Percentiles rank a stretch among this genome's conserved stretches.
Conservation (phyloP, 2,797 vertebrate species). For the Gobio occitaniae region DNA sequence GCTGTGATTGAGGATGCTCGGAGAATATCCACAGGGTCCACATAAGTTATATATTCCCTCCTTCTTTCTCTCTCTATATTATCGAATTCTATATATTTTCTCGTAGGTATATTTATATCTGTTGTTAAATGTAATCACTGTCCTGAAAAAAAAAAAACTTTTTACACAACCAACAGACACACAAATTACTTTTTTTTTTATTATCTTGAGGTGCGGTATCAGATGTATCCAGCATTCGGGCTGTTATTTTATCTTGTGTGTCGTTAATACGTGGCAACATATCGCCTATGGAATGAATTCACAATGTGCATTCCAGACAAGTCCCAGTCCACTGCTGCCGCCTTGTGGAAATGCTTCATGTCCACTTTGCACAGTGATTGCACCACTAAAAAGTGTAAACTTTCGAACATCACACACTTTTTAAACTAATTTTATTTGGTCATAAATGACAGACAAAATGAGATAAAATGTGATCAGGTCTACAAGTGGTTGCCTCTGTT, state of each 20-base stretch:
- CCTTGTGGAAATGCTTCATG: background rate
- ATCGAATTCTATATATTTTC: background rate
- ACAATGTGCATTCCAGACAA: background rate
- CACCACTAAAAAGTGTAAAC: background rate
- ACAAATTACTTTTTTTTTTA: background rate
- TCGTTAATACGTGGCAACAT: background rate
- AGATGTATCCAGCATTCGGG: background rate
- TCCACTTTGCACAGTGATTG: background rate
- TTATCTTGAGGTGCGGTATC: background rate
- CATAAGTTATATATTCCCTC: background rate
- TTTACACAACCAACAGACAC: background rate
- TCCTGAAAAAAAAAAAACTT: background rate
- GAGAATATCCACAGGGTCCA: background rate
- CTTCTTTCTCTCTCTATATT: background rate
- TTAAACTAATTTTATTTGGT: background rate
- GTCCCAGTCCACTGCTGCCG: background rate
- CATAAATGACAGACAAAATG: background rate
- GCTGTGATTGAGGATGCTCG: constrained; percentile 33
- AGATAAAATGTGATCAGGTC: background rate
- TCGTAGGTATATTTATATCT: background rate
- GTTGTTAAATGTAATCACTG: background rate
- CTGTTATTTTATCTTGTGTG: background rate
- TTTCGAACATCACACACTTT: background rate
- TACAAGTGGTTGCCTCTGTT: background rate
- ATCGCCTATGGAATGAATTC: background rate